Conservation (phyloP, 1,140 invertebrate species). For the Meloidogyne chitwoodi region DNA sequence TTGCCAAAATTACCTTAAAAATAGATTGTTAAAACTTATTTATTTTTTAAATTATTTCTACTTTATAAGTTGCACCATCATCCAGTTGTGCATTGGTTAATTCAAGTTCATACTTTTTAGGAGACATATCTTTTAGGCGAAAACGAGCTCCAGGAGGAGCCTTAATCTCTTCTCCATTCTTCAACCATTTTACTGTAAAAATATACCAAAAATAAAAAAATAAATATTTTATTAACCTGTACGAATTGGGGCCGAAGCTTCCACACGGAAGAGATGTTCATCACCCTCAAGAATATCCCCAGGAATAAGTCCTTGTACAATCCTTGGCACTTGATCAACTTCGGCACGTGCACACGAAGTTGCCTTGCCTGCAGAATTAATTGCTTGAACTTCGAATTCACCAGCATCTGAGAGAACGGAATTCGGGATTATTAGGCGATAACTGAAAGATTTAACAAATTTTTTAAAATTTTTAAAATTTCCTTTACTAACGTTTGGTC, state of each 20-base stretch:
- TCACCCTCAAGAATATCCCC: slow-evolving; percentile 71
- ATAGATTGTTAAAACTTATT: too few species aligned
- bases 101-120: slow-evolving; percentile 57
- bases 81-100: slow-evolving; percentile 49
- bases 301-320: slow-evolving; percentile 54
- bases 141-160: slow-evolving; percentile 36
- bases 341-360: slow-evolving; percentile 49
- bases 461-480: neutral
- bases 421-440: slow-evolving; percentile 52
- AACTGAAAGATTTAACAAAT: slow-evolving; percentile 30
- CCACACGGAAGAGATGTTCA: slow-evolving; percentile 66
- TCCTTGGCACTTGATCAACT: slow-evolving; percentile 56
- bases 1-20: slow-evolving; percentile 49
- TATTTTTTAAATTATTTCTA: too few species aligned
- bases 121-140: slow-evolving; percentile 47
- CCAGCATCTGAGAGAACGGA: slow-evolving; percentile 53
- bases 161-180: slow-evolving; percentile 55
- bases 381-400: slow-evolving; percentile 49
- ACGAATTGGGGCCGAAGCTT: slow-evolving; percentile 52
- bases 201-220: neutral
- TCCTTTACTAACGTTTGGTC: slow-evolving; percentile 39
- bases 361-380: slow-evolving; percentile 50
- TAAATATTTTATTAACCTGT: slow-evolving; percentile 26
- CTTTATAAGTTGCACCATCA: slow-evolving; percentile 55
- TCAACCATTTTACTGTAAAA: slow-evolving; percentile 47